These are phyloP conservation scores for Tachysurus fulvidraco DNA, from an alignment of 2,113 vertebrate genomes.

Conservation along the genomic window DNA sequence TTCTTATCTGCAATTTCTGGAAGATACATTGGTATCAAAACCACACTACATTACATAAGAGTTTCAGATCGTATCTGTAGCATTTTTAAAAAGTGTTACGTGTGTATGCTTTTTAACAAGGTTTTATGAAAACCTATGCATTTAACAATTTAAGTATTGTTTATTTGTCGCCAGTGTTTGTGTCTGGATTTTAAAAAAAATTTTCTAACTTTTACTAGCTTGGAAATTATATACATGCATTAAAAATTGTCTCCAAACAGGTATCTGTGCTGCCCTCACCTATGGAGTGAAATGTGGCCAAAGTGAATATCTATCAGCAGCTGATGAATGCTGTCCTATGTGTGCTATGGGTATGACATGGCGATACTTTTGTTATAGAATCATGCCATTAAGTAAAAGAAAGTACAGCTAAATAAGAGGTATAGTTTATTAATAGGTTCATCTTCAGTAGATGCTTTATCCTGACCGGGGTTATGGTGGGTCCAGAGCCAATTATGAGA, in stretches of 20 bases:
- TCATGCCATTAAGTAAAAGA: not conserved
- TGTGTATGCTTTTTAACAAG: too few species aligned
- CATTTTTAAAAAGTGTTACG: too few species aligned
- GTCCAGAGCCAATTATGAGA: not conserved
- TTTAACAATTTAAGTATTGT: not conserved
- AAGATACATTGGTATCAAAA: too few species aligned
- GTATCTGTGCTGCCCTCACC: not conserved
- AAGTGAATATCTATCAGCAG: conserved; percentile 39
- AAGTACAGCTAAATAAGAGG: not conserved
- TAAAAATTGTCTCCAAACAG: conserved; percentile 7
- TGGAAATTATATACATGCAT: not conserved
- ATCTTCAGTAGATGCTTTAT: not conserved
- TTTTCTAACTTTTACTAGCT: not conserved
- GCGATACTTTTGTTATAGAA: not conserved
- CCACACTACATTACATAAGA: too few species aligned
- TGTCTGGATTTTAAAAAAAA: not conserved
- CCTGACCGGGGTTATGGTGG: not conserved
- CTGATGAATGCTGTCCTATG: conserved; percentile 45
- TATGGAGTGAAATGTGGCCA: not conserved
- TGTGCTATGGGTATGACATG: conserved; percentile 34
- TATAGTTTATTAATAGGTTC: not conserved
- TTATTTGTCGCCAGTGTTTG: not conserved
- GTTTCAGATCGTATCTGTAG: too few species aligned
- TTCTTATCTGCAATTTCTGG: not conserved
- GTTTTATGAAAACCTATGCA: too few species aligned